These are phyloP conservation scores for Dreissena rostriformis DNA, from an alignment of 1,140 invertebrate genomes.

Conservation along the genomic window DNA sequence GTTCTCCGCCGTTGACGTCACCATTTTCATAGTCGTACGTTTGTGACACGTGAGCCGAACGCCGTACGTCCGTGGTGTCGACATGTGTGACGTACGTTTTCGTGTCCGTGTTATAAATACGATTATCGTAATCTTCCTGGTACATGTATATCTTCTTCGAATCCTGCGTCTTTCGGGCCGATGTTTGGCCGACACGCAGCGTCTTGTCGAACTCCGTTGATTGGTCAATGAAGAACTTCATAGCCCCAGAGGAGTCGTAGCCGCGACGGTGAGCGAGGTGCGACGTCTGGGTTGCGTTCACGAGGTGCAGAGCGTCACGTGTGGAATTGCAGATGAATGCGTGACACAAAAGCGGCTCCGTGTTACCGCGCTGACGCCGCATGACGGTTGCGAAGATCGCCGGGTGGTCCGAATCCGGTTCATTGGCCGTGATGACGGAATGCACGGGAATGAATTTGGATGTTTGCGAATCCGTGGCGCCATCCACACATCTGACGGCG, in stretches of 20 bases:
- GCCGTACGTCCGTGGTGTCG: not conserved
- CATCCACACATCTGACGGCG: slow-evolving; percentile 86
- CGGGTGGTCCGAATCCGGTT: slow-evolving; percentile 88
- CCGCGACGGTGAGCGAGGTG: slow-evolving; percentile 47
- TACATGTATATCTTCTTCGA: slow-evolving; percentile 50
- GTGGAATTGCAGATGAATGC: slow-evolving; percentile 95
- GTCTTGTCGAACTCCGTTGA: slow-evolving; percentile 47
- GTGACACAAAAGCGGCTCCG: slow-evolving; percentile 98
- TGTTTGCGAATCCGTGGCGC: slow-evolving; percentile 70
- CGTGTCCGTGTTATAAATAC: slow-evolving; percentile 30
- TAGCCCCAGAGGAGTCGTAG: slow-evolving; percentile 25
- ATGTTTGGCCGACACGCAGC: not conserved
- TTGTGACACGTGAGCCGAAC: not conserved
- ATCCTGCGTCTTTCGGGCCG: not conserved
- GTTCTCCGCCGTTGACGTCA: not conserved
- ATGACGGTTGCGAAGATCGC: slow-evolving; percentile 98
- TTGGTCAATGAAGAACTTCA: slow-evolving; percentile 50
- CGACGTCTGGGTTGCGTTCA: slow-evolving; percentile 65
- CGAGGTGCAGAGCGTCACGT: slow-evolving; percentile 64
- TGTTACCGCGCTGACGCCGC: slow-evolving; percentile 91
- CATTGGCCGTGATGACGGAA: slow-evolving; percentile 85
- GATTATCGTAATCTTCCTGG: slow-evolving; percentile 43
- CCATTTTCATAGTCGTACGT: not conserved
- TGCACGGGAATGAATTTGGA: slow-evolving; percentile 95
- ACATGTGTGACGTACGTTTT: slow-evolving; percentile 26